Conservation (phyloP, 2,113 vertebrate species). For the Lampris megalopsis region DNA sequence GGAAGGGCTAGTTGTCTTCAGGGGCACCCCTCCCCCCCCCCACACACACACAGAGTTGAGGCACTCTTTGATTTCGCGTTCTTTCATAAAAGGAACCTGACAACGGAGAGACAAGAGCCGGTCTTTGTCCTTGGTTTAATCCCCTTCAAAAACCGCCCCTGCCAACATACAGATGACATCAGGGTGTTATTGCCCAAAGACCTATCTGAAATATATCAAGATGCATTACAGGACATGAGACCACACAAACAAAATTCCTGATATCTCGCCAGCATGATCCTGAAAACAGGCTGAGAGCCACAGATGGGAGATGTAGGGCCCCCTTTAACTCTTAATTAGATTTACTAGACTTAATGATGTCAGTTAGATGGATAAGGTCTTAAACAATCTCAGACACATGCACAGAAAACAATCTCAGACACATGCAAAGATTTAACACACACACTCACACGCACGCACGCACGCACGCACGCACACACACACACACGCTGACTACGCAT, state of each 20-base stretch:
- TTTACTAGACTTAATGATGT: conserved; percentile 27
- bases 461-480: conserved; percentile 6
- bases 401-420: conserved; percentile 18
- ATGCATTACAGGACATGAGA: not conserved
- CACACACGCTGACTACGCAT: conserved; percentile 6
- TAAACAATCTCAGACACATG: conserved; percentile 10
- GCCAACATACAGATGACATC: conserved; percentile 3
- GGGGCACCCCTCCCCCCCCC: conserved; percentile 9
- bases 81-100: conserved; percentile 38
- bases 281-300: conserved; percentile 9
- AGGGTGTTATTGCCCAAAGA: conserved; percentile 16
- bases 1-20: conserved; percentile 17
- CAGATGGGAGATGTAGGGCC: conserved; percentile 6
- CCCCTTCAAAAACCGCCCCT: conserved; percentile 8
- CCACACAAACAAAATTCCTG: not conserved
- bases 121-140: conserved; percentile 45
- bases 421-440: conserved; percentile 1
- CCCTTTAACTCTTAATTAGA: conserved; percentile 37
- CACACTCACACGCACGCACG: conserved; percentile 1
- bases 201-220: conserved; percentile 13
- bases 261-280: conserved; percentile 14
- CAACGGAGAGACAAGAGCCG: conserved; percentile 26
- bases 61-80: conserved; percentile 16
- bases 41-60: not conserved
- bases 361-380: conserved; percentile 1